A percentile compares a stretch with the other conserved stretches of the same genome.
Conservation (phyloP, 2,888 invertebrate genomes). For the Limnephilus marmoratus region DNA sequence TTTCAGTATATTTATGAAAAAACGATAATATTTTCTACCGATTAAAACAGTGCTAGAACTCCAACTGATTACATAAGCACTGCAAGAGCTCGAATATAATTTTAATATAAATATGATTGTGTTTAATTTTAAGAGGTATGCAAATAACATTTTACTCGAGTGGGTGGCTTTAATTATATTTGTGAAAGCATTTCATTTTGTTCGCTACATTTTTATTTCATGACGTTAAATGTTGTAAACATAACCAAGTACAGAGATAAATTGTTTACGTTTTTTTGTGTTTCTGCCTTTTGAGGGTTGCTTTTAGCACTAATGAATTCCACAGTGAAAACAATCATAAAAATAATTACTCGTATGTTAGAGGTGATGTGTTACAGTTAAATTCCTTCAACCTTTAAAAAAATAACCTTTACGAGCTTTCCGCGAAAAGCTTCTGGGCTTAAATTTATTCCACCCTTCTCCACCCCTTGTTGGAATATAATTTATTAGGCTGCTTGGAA, state of each 20-base stretch:
- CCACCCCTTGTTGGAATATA: neutral
- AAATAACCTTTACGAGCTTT: neutral
- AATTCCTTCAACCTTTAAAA: neutral
- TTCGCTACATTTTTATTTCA: neutral
- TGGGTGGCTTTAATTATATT: neutral
- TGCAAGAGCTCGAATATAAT: neutral
- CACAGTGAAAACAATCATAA: neutral
- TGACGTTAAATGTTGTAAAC: neutral
- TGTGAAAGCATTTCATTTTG: neutral
- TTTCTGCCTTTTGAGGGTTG: neutral
- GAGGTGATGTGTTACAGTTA: neutral
- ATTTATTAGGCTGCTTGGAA: neutral
- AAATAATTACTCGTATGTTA: neutral
- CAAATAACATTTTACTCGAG: neutral
- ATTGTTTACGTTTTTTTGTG: neutral
- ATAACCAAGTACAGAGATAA: neutral
- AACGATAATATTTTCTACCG: neutral
- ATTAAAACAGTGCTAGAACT: neutral
- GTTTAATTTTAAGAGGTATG: neutral
- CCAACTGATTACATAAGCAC: neutral
- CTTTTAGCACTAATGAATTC: neutral
- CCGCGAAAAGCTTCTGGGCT: neutral
- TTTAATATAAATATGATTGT: no score
- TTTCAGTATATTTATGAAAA: neutral
- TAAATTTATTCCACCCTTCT: neutral